phyloP scores from a whole-genome alignment of 2,113 vertebrate genomes.

The Macaca mulatta region DNA sequence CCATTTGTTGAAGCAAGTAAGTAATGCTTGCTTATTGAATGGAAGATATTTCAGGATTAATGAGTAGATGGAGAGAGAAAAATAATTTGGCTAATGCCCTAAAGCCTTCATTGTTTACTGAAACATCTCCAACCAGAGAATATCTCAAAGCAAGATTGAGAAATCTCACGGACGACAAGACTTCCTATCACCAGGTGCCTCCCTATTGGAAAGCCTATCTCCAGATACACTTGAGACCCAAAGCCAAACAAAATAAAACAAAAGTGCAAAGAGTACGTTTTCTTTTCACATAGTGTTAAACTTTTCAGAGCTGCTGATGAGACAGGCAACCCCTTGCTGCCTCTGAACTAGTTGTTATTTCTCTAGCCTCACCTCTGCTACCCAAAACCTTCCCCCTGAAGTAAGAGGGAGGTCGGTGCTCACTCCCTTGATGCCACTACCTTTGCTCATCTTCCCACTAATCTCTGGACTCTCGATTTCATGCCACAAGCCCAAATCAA shows the following conservation, averaged over 20 bases:
- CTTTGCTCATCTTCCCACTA: slow-evolving; percentile 70
- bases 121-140: neutral
- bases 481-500: slow-evolving; percentile 77
- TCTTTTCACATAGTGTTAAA: neutral
- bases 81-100: neutral
- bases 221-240: neutral
- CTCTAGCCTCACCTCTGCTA: neutral
- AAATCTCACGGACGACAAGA: neutral
- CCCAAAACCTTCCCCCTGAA: neutral
- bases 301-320: neutral
- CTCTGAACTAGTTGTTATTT: neutral
- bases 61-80: neutral
- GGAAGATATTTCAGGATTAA: neutral
- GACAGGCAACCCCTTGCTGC: neutral
- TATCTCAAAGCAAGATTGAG: neutral
- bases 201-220: slow-evolving; percentile 40
- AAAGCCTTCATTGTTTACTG: neutral
- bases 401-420: neutral
- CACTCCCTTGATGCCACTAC: neutral
- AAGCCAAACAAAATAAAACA: neutral
- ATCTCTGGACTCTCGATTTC: slow-evolving; percentile 73
- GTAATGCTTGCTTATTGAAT: neutral
- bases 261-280: neutral
- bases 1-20: neutral
- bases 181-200: neutral